Conservation (phyloP, 2,797 vertebrate species). For the Prionace glauca region DNA sequence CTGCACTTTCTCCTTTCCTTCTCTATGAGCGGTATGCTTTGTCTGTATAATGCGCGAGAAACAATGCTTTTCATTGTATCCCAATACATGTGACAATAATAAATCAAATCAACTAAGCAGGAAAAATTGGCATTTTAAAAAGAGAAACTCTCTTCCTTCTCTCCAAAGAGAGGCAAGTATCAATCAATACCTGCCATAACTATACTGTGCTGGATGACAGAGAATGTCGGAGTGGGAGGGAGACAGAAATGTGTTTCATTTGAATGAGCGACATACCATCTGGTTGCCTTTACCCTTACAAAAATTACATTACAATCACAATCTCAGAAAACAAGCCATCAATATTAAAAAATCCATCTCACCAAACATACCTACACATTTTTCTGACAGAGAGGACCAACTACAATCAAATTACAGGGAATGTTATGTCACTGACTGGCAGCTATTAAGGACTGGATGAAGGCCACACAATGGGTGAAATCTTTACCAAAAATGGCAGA, state of each 20-base stretch:
- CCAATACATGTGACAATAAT: too few relatives aligned
- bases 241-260: background rate
- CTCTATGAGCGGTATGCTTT: too few relatives aligned
- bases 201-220: background rate
- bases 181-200: background rate
- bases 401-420: background rate
- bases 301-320: background rate
- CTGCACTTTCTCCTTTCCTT: too few relatives aligned
- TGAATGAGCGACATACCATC: background rate
- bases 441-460: background rate
- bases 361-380: background rate
- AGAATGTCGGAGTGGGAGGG: background rate
- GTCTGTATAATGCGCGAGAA: too few relatives aligned
- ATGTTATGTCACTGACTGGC: background rate
- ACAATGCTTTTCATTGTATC: too few relatives aligned
- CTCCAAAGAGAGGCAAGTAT: background rate
- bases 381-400: background rate
- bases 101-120: background rate
- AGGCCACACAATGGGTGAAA: background rate
- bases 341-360: background rate
- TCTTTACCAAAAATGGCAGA: too few relatives aligned
- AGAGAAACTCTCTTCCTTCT: background rate
- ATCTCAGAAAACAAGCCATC: background rate
- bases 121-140: background rate
- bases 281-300: background rate